Conservation (phyloP, 35 echinoderm and acorn worm species). For the Diadema setosum region DNA sequence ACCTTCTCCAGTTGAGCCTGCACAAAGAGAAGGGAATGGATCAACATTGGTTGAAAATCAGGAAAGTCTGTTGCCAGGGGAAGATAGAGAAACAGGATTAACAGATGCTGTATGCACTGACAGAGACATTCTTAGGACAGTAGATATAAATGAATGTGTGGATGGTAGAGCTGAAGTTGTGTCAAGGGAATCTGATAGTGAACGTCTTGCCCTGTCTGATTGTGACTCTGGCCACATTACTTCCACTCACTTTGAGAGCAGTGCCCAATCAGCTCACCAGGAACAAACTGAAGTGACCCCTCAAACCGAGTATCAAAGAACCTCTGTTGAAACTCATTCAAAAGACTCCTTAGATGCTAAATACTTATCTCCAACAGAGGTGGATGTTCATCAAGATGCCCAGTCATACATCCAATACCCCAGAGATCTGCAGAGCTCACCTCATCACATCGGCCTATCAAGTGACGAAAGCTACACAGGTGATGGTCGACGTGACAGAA, state of each 20-base stretch:
- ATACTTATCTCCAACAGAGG: background rate
- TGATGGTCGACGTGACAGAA: background rate
- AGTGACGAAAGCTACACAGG: background rate
- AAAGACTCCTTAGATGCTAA: background rate
- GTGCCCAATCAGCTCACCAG: background rate
- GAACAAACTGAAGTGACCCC: background rate
- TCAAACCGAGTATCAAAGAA: background rate
- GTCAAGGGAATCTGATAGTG: background rate
- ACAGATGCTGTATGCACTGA: too few species aligned
- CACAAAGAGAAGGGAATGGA: too few species aligned
- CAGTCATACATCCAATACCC: conserved; percentile 71
- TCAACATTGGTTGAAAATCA: too few species aligned
- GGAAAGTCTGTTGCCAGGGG: too few species aligned
- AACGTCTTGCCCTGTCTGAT: too few species aligned
- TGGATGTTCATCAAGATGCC: background rate
- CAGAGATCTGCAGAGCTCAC: conserved; percentile 30
- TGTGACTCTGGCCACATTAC: too few species aligned
- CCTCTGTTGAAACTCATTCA: background rate
- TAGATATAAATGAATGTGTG: background rate
- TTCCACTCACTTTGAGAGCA: background rate
- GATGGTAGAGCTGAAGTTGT: conserved; percentile 1
- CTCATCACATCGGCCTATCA: background rate
- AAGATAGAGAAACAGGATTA: background rate
- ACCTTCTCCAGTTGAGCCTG: background rate
- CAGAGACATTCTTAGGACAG: background rate